phyloP scores from a whole-genome alignment of 2,888 invertebrate species.

The Hanleya hanleyi region DNA sequence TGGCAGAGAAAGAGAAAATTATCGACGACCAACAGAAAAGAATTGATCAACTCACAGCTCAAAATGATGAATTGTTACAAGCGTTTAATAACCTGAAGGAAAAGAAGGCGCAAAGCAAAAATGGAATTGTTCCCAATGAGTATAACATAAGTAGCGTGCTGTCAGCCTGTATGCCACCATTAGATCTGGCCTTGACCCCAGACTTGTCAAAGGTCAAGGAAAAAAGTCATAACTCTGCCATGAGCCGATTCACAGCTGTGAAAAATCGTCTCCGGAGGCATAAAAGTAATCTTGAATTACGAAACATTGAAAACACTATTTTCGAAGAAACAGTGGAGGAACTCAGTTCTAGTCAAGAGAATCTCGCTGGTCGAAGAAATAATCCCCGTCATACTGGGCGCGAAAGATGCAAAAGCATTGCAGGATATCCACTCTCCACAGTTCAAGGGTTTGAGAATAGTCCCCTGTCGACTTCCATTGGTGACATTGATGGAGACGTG shows the following conservation, averaged over 20 bases:
- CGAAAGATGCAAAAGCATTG: conserved; percentile 37
- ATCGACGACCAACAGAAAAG: conserved; percentile 49
- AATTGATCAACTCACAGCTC: conserved; percentile 50
- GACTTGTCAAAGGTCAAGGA: not conserved
- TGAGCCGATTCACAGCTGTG: conserved; percentile 41
- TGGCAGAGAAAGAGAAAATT: conserved; percentile 49
- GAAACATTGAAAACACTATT: conserved; percentile 11
- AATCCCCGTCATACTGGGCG: not conserved
- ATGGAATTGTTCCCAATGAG: not conserved
- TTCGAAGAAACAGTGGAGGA: conserved; percentile 6
- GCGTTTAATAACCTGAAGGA: conserved; percentile 40
- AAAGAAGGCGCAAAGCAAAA: not conserved
- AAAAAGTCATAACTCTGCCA: not conserved
- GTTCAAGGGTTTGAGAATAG: conserved; percentile 11
- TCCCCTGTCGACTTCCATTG: not conserved
- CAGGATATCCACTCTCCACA: conserved; percentile 27
- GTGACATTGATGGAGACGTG: no score
- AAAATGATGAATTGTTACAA: conserved; percentile 50
- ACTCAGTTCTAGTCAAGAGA: conserved; percentile 50
- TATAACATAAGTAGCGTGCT: not conserved
- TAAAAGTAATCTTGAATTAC: conserved; percentile 55
- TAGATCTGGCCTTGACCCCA: not conserved
- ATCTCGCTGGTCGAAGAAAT: conserved; percentile 32
- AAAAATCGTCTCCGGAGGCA: conserved; percentile 57
- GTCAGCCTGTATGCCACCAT: not conserved